phyloP scores from a whole-genome alignment of 2,113 vertebrate genomes.

The Gymnocephalus cernua region DNA sequence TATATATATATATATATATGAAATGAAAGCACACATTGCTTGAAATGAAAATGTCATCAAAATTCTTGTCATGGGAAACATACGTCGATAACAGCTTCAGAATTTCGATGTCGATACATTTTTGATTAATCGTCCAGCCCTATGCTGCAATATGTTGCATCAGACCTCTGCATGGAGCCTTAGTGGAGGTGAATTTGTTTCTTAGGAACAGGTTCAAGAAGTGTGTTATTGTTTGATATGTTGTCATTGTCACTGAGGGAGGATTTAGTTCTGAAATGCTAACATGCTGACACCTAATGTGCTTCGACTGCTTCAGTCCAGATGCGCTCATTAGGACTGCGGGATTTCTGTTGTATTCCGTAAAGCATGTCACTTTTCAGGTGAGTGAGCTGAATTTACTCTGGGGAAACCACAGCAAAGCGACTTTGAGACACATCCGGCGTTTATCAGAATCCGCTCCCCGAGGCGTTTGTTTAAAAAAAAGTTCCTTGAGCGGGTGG shows the following conservation, averaged over 20 bases:
- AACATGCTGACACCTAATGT: background rate
- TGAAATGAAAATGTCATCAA: no score
- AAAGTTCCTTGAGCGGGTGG: conserved; percentile 42
- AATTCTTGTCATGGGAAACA: no score
- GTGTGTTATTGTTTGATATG: conserved; percentile 1
- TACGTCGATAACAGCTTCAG: no score
- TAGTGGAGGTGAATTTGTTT: conserved; percentile 4
- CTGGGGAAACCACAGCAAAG: conserved; percentile 29
- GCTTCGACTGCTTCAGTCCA: background rate
- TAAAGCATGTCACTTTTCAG: conserved; percentile 15
- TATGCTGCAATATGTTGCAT: conserved; percentile 17
- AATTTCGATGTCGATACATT: no score
- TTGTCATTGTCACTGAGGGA: background rate
- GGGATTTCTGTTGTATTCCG: conserved; percentile 22
- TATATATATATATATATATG: no score
- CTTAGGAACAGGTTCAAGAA: background rate
- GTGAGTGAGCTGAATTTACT: conserved; percentile 29
- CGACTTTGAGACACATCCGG: conserved; percentile 2
- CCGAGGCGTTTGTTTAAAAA: conserved; percentile 11
- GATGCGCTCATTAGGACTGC: conserved; percentile 37
- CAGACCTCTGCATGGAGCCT: background rate
- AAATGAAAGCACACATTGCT: no score
- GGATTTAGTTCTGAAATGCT: background rate
- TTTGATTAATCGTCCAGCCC: no score
- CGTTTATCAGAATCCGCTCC: conserved; percentile 32